These are phyloP conservation scores for Euleptes europaea DNA, from an alignment of 2,113 vertebrate species.

Conservation along the genomic window DNA sequence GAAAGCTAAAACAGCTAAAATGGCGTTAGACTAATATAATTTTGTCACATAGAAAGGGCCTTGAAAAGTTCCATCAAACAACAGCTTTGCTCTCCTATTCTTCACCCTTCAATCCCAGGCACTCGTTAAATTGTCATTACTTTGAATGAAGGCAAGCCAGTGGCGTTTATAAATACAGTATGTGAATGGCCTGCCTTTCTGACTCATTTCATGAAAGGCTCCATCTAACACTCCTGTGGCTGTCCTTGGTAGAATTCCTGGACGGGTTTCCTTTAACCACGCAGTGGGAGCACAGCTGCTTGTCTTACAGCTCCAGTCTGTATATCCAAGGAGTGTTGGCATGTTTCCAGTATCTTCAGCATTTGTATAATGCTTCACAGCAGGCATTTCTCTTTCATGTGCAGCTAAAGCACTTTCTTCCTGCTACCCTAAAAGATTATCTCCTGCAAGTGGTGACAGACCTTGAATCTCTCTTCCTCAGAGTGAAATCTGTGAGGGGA, in stretches of 20 bases:
- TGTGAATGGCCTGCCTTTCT: background rate
- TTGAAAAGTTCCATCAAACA: background rate
- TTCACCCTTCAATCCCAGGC: background rate
- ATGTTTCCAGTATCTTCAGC: conserved; percentile 33
- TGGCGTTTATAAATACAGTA: background rate
- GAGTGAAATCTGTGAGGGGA: conserved; percentile 49
- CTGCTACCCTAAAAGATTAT: conserved; percentile 44
- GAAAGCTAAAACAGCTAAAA: background rate
- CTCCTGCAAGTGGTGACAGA: conserved; percentile 33
- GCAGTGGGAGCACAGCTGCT: conserved; percentile 5
- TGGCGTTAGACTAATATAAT: background rate
- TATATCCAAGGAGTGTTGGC: conserved; percentile 50
- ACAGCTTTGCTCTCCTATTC: background rate
- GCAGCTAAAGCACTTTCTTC: conserved; percentile 43
- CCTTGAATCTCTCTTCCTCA: conserved; percentile 48
- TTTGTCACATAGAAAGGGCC: background rate
- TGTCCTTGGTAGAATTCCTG: background rate
- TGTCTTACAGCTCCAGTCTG: conserved; percentile 19
- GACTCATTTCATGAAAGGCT: conserved; percentile 47
- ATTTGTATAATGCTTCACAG: conserved; percentile 21
- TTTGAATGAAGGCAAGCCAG: conserved; percentile 26
- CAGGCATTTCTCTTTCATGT: conserved; percentile 51
- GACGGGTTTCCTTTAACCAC: conserved; percentile 23
- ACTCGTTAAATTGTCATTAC: background rate
- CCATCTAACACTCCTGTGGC: conserved; percentile 15